Percentiles rank a stretch among this genome's conserved stretches.
phyloP scores from a whole-genome alignment of 1,140 invertebrate species.

The Lordiphosa mommai region DNA sequence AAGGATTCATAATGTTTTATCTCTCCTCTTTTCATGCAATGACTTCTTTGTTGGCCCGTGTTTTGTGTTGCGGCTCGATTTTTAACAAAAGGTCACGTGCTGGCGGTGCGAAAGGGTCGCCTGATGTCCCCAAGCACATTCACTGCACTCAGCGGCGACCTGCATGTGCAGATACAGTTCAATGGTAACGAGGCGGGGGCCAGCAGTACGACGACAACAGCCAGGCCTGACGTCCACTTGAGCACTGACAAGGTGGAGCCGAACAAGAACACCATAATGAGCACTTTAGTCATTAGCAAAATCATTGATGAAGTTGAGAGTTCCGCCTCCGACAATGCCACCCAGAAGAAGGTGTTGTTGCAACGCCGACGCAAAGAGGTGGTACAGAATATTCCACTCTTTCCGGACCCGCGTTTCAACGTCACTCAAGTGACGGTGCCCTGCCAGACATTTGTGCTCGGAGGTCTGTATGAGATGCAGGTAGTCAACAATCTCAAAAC shows the following conservation, averaged over 20 bases:
- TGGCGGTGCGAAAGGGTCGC: constrained; percentile 77
- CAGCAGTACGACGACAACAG: constrained; percentile 8
- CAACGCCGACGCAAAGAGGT: constrained; percentile 72
- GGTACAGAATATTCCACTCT: constrained; percentile 70
- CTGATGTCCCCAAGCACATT: constrained; percentile 81
- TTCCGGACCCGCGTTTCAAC: constrained; percentile 71
- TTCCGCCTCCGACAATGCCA: neutral
- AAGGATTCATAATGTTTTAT: constrained; percentile 70
- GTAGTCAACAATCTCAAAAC: constrained; percentile 66
- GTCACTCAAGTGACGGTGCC: constrained; percentile 74
- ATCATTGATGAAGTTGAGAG: constrained; percentile 66
- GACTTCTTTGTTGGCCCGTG: constrained; percentile 17
- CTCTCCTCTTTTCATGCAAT: constrained; percentile 28
- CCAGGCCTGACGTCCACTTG: constrained; percentile 46
- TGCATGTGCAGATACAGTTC: constrained; percentile 81
- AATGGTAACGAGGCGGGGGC: constrained; percentile 32
- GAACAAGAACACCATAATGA: constrained; percentile 69
- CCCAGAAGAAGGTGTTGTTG: constrained; percentile 36
- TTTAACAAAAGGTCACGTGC: constrained; percentile 78
- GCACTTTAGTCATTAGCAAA: constrained; percentile 79
- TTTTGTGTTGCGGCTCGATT: constrained; percentile 23
- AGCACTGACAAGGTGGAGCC: constrained; percentile 30
- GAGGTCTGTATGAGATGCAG: constrained; percentile 74
- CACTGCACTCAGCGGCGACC: constrained; percentile 83
- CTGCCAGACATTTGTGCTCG: constrained; percentile 67